A percentile compares a stretch with the other conserved stretches of the same genome.
phyloP scores from a whole-genome alignment of 2,113 vertebrate species.

The Upupa epops region DNA sequence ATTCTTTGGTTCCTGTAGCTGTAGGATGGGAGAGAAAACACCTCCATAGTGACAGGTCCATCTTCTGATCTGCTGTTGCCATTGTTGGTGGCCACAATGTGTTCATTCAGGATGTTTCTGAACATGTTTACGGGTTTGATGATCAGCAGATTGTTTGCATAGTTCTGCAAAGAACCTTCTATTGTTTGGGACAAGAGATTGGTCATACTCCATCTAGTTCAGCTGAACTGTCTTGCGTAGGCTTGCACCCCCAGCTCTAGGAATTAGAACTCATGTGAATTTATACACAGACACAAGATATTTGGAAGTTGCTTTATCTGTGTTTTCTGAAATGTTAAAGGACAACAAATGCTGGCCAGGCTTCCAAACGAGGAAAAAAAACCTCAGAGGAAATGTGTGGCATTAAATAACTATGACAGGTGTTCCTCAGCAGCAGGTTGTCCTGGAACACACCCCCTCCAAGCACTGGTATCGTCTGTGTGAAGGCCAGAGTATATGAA shows the following conservation, averaged over 20 bases:
- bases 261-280: not conserved
- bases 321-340: not conserved
- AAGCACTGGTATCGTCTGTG: not conserved
- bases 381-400: not conserved
- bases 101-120: not conserved
- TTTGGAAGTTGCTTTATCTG: not conserved
- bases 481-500: not conserved
- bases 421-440: not conserved
- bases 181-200: not conserved
- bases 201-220: not conserved
- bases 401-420: not conserved
- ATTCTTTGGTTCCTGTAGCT: not conserved
- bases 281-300: not conserved
- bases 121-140: not conserved
- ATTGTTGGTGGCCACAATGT: not conserved
- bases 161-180: not conserved
- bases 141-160: not conserved
- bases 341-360: not conserved
- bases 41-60: not conserved
- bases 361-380: not conserved
- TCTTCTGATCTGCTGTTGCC: not conserved
- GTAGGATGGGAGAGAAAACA: not conserved
- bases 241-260: not conserved
- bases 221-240: not conserved
- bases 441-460: not conserved